Conservation (phyloP, 2,797 vertebrate genomes). For the Aselliscus stoliczkanus region DNA sequence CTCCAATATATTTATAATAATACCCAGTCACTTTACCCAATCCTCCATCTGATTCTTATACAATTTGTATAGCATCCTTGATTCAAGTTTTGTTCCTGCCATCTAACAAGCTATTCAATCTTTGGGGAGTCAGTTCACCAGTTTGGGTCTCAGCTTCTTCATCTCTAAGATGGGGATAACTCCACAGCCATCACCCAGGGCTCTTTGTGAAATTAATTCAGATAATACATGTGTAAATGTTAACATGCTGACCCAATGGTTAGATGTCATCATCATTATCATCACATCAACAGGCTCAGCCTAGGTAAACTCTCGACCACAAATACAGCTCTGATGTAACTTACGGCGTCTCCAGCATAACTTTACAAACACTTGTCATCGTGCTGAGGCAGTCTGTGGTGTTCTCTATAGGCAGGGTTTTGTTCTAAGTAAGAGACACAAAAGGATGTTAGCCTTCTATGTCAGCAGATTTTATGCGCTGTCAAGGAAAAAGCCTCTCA, state of each 20-base stretch:
- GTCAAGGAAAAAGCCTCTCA: background rate
- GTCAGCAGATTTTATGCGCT: background rate
- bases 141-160: background rate
- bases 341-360: conserved; percentile 99
- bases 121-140: background rate
- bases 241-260: background rate
- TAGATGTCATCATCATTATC: background rate
- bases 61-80: background rate
- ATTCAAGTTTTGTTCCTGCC: background rate
- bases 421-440: conserved; percentile 87
- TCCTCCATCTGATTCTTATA: background rate
- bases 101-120: background rate
- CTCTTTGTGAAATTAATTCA: background rate
- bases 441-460: background rate
- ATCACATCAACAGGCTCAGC: background rate
- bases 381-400: conserved; percentile 99
- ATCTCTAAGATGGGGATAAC: background rate
- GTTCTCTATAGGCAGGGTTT: conserved; percentile 97
- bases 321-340: conserved; percentile 65
- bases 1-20: background rate
- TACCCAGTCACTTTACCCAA: background rate
- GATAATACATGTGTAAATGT: background rate
- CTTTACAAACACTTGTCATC: conserved; percentile 99
- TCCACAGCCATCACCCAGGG: background rate
- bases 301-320: background rate